Base-by-base conservation (phyloP, 2,113 vertebrate genomes). In the Oophaga pumilio region DNA sequence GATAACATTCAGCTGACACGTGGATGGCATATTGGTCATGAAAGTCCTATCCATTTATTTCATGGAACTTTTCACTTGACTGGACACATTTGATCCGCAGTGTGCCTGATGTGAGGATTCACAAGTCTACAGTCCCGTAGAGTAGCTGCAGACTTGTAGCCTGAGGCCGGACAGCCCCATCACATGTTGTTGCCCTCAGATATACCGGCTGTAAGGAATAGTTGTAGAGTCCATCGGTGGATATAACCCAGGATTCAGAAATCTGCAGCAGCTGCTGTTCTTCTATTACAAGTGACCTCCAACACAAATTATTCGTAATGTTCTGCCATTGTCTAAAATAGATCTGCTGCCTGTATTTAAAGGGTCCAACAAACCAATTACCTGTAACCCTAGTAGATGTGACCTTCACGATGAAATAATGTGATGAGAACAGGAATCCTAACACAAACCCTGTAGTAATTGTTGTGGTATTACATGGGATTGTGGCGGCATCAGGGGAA, bases 331-430 rank as follows among this genome's bases (percentile, higher is more conserved):
- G 22, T 22, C 43, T 20, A 12, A 68, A 43, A 17, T 8, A 0
- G 15, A 10, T n/a, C 18, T 0, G 1, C 18, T 10, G 66, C n/a
- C 49, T n/a, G 24, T 26, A 83, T 26, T 10, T 69, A 69, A 53
- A 83, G 62, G n/a, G 62, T 24, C 64, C n/a, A 24, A 53, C n/a
- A 83, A 24, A 83, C 8, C 49, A 49, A 82, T 82, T 66, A 49
- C 12, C 59, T 43, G 43, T 10, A 52, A 18, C 20, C 33, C 50
- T 66, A 24, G 80, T 52, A 2, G 11, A n/a, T 68, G 80, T 52
- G 60, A 82, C 80, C 80, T 68, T 82, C 80, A 7, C 5, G 33
- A 43, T 64, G 22, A 43, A 43, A 83, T 24, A 53, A 52, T 50
- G 7, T 13, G 28, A 52, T 68, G 22, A 69, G 43, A 13, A 53